These are phyloP conservation scores for Helicoverpa armigera DNA, from an alignment of 1,140 invertebrate genomes.

Conservation along the genomic window DNA sequence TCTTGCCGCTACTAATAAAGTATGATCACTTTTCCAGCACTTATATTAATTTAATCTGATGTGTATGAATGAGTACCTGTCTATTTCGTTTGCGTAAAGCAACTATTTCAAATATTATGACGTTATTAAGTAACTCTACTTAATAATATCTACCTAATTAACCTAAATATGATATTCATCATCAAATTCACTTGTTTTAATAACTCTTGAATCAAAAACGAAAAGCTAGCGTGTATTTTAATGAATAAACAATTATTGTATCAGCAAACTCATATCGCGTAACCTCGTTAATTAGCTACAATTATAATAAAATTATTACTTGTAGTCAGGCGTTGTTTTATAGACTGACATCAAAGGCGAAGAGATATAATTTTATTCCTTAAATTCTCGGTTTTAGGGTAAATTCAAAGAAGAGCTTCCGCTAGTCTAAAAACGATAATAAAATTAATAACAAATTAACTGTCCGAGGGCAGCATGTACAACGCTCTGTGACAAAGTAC, in stretches of 20 bases:
- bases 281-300: slow-evolving; percentile 9
- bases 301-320: neutral
- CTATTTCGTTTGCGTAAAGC: too few relatives aligned
- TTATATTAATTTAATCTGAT: neutral
- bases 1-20: slow-evolving; percentile 92
- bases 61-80: neutral
- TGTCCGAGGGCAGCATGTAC: neutral
- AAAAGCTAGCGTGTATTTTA: neutral
- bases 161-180: too few relatives aligned
- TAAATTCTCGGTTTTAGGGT: too few relatives aligned
- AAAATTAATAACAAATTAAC: neutral
- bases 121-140: too few relatives aligned
- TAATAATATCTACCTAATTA: too few relatives aligned
- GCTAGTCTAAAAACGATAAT: neutral
- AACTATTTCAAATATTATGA: too few relatives aligned
- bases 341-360: neutral
- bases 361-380: too few relatives aligned
- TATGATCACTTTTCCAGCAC: slow-evolving; percentile 66
- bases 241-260: slow-evolving; percentile 21
- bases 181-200: too few relatives aligned
- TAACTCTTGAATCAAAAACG: neutral
- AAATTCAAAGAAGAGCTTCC: too few relatives aligned
- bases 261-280: neutral
- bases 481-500: neutral
- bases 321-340: neutral